Evolutionary conservation across 2,797 vertebrate genomes (phyloP), one percentile per base, ranked within the genome.

Genomic region (Nothura maculosa): DNA sequence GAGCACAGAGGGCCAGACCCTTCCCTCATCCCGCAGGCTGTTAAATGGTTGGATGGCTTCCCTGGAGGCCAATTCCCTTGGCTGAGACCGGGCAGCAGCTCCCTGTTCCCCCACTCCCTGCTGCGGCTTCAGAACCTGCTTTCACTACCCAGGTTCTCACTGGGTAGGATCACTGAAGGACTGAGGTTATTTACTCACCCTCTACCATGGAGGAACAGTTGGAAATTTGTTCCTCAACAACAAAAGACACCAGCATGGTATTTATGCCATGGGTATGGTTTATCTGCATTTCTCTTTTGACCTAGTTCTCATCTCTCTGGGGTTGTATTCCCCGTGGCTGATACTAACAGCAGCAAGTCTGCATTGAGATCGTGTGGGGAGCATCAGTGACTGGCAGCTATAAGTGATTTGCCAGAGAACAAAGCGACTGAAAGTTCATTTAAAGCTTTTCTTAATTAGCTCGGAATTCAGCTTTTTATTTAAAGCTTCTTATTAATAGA

Each of bases 271-370:
- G 77, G 47, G 25, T 67, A 19, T 22, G 38, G 89, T 92, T 95
- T 90, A 81, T 61, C 91, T 87, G 63, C 48, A 7, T 91, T 86
- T 93, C 77, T 94, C 0, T 84, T 94, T 87, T 87, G 87, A 93
- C 94, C 86, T 92, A 54, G 82, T 93, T 96, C 93, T 90, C 92
- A 77, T 70, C 74, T 88, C 86, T 77, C 78, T 88, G 47, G 52
- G 73, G 67, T 81, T 45, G 4, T 48, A 36, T 89, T 88, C 87
- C 84, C 13, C 64, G 89, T 81, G 91, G 57, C 74, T 86, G 57
- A 85, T 52, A 85, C 77, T 79, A 84, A 10, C 80, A 81, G 6
- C 50, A 47, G 82, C 40, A 47, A 88, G 67, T n/a, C 74, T 89
- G 85, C 89, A 81, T 60, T 0, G 0, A 90, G 81, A 48, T 74